Conservation (phyloP, 2,797 vertebrate genomes). For the Simalia tracyae region DNA sequence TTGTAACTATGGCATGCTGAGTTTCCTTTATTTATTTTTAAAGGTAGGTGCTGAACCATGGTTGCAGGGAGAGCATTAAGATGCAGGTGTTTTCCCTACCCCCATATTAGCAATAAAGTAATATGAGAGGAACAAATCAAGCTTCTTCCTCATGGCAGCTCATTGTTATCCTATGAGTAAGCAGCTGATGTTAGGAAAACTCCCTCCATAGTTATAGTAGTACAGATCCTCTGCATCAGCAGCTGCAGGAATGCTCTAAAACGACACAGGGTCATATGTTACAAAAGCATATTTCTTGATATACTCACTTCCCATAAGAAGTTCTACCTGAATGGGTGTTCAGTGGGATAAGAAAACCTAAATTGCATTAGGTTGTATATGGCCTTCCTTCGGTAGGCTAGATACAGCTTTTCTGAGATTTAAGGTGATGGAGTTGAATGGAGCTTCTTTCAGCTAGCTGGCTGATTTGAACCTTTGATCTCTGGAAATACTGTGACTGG, state of each 20-base stretch:
- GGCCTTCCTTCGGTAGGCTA: neutral
- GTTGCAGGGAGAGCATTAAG: neutral
- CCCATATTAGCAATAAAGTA: neutral
- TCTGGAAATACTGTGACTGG: neutral
- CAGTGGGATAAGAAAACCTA: neutral
- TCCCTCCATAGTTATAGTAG: neutral
- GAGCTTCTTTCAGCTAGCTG: neutral
- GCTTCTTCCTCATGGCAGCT: neutral
- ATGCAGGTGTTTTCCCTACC: neutral
- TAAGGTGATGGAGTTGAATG: neutral
- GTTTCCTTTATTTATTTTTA: neutral
- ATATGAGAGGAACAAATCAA: neutral
- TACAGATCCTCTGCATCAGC: neutral
- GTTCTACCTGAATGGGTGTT: neutral
- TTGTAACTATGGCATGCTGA: too few species aligned
- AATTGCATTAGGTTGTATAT: neutral
- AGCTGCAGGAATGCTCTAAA: neutral
- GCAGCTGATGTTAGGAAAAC: too few species aligned
- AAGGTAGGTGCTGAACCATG: neutral
- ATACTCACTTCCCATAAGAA: neutral
- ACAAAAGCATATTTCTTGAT: neutral
- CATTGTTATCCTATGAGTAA: neutral
- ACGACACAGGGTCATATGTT: neutral
- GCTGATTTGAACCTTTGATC: neutral
- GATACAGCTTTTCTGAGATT: neutral